phyloP scores from a whole-genome alignment of 1,140 invertebrate species.

The Idris sp. region DNA sequence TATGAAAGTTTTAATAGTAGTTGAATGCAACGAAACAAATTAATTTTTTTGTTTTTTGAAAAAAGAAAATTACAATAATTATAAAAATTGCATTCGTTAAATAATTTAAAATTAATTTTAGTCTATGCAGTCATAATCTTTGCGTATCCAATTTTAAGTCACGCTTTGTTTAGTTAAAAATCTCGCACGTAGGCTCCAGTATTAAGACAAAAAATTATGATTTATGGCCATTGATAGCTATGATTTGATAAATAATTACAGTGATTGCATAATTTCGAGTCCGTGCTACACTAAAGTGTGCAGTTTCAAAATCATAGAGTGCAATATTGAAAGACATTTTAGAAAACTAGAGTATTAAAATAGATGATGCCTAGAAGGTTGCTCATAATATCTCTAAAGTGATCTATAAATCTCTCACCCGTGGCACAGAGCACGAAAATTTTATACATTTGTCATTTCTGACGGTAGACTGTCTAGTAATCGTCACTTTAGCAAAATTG shows the following conservation, averaged over 20 bases:
- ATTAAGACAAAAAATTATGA: conserved; percentile 60
- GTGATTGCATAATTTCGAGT: conserved; percentile 42
- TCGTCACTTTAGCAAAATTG: conserved; percentile 31
- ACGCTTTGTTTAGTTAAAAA: conserved; percentile 37
- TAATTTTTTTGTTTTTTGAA: too few relatives aligned
- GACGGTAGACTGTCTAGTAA: conserved; percentile 19
- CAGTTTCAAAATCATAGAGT: conserved; percentile 43
- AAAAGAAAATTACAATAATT: too few relatives aligned
- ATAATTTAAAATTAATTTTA: too few relatives aligned
- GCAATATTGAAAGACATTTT: conserved; percentile 36
- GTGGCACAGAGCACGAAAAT: conserved; percentile 12
- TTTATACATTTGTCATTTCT: conserved; percentile 26
- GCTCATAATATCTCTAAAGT: conserved; percentile 37
- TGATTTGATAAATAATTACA: conserved; percentile 58
- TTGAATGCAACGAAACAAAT: too few relatives aligned
- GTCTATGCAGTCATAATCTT: too few relatives aligned
- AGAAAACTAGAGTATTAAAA: conserved; percentile 45
- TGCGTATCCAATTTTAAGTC: conserved; percentile 22
- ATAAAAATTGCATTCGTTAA: too few relatives aligned
- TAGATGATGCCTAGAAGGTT: conserved; percentile 28
- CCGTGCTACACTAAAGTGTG: conserved; percentile 27
- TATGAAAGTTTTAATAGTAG: too few relatives aligned
- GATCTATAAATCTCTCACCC: conserved; percentile 41
- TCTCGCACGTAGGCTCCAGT: conserved; percentile 24
- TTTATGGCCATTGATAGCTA: conserved; percentile 53